These are phyloP conservation scores for Apamea anceps DNA, from an alignment of 2,888 invertebrate genomes.

Conservation along the genomic window DNA sequence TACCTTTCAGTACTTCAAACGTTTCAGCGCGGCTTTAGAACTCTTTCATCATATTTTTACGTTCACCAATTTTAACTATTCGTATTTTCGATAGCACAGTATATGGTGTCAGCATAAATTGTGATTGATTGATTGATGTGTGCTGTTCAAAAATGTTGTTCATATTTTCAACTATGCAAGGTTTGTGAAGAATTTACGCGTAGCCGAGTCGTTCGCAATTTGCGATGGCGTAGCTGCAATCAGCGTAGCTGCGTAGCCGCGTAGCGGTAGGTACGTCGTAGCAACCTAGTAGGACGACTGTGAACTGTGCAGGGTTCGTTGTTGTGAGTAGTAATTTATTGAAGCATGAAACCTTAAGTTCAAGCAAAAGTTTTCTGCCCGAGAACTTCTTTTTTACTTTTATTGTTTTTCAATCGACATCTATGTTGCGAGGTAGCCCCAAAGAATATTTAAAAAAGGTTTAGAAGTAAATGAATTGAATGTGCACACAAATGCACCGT, in stretches of 20 bases:
- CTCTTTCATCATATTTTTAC: conserved; percentile 10
- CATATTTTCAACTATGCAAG: conserved; percentile 8
- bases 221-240: conserved; percentile 36
- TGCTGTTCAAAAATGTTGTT: conserved; percentile 8
- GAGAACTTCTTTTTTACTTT: not conserved
- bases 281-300: not conserved
- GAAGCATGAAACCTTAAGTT: conserved; percentile 2
- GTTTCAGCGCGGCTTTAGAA: not conserved
- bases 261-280: conserved; percentile 39
- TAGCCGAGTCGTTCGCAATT: conserved; percentile 25
- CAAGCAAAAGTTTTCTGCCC: conserved; percentile 4
- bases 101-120: conserved; percentile 14
- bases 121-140: too few species aligned
- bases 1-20: conserved; percentile 19
- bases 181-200: conserved; percentile 43
- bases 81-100: conserved; percentile 7
- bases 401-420: not conserved
- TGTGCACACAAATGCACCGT: not conserved
- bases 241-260: conserved; percentile 28
- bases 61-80: not conserved
- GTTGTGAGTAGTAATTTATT: conserved; percentile 20
- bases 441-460: not conserved
- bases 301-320: not conserved
- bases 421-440: not conserved
- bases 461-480: not conserved